Evolutionary conservation across 2,797 vertebrate genomes (phyloP).

Genomic region (Semaprochilodus insignis): DNA sequence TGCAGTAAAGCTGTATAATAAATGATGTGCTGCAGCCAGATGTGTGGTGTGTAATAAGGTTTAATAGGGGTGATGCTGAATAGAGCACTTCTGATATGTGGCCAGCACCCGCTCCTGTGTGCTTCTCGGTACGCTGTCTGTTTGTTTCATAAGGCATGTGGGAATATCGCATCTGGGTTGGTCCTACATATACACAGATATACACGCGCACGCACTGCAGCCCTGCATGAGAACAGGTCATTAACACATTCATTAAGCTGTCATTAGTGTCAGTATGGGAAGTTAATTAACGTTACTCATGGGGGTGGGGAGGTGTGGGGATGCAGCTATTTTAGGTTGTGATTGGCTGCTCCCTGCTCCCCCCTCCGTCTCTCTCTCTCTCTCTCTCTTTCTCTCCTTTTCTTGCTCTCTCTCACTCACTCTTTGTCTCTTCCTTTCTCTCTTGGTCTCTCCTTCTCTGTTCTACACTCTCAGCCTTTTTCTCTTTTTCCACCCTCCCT

Average conservation of each 20-base stretch:
- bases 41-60: conserved; percentile 21
- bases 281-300: conserved; percentile 48
- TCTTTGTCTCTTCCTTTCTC: background rate
- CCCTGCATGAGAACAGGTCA: conserved; percentile 40
- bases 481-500: background rate
- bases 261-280: conserved; percentile 50
- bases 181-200: background rate
- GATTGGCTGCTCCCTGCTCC: background rate
- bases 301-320: conserved; percentile 42
- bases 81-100: background rate
- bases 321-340: conserved; percentile 60
- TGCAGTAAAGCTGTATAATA: conserved; percentile 13
- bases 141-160: conserved; percentile 26
- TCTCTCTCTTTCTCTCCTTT: background rate
- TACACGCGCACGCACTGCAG: conserved; percentile 10
- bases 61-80: conserved; percentile 5
- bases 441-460: background rate
- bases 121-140: background rate
- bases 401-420: background rate
- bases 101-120: conserved; percentile 2
- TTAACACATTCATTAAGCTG: conserved; percentile 49
- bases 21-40: conserved; percentile 8
- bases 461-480: background rate
- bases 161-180: conserved; percentile 15
- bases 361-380: background rate